These are phyloP conservation scores for Eleutherodactylus coqui DNA, from an alignment of 2,797 vertebrate genomes.

Conservation along the genomic window DNA sequence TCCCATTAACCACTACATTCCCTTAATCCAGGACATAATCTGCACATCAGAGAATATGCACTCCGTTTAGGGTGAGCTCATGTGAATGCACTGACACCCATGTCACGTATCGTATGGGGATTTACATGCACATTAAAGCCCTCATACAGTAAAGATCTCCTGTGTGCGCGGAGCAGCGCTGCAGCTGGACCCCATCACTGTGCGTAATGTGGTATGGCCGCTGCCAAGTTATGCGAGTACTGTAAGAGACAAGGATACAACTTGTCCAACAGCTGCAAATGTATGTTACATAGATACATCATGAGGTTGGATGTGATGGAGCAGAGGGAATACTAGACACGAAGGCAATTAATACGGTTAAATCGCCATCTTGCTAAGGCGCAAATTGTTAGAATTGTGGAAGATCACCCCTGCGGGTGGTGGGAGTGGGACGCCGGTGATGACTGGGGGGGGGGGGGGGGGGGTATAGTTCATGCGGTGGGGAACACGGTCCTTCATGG, in stretches of 20 bases:
- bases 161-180: neutral
- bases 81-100: neutral
- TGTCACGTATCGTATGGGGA: neutral
- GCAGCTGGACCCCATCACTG: neutral
- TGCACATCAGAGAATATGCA: neutral
- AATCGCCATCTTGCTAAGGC: no score
- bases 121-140: neutral
- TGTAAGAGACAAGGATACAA: neutral
- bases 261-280: constrained; percentile 20
- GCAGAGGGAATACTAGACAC: neutral
- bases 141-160: neutral
- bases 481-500: no score
- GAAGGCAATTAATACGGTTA: neutral
- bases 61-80: neutral
- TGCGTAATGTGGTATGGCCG: neutral
- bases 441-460: no score
- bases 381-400: no score
- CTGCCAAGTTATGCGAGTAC: constrained; percentile 1
- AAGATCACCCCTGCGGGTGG: no score
- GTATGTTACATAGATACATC: neutral
- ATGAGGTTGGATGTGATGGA: neutral
- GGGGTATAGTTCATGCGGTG: no score
- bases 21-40: neutral
- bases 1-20: constrained; percentile 32
- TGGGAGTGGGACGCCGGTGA: no score